These are phyloP conservation scores for Molossus molossus DNA, from an alignment of 2,797 vertebrate genomes.

Conservation along the genomic window DNA sequence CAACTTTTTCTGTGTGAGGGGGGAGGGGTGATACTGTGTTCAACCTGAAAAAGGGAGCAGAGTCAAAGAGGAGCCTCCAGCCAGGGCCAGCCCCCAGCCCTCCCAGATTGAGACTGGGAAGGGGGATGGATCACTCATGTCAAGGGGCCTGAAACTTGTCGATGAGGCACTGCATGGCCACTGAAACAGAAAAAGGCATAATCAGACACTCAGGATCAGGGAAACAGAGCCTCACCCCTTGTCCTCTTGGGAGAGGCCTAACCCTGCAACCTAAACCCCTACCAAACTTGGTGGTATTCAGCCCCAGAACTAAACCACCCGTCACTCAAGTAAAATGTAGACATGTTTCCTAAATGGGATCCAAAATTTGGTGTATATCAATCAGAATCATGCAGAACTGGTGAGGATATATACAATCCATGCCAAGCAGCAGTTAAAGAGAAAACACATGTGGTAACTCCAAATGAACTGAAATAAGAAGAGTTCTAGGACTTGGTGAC, in stretches of 20 bases:
- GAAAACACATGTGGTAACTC: not conserved
- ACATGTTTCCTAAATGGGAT: not conserved
- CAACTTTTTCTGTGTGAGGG: not conserved
- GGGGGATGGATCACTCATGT: not conserved
- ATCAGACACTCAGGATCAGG: not conserved
- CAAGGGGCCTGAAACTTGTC: not conserved
- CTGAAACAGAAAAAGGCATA: slow-evolving; percentile 17
- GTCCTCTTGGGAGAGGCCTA: not conserved
- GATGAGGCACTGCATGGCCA: not conserved
- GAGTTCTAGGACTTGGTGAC: not conserved
- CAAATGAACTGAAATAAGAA: not conserved
- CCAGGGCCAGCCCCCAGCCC: no score
- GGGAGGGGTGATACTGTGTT: not conserved
- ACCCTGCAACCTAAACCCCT: not conserved
- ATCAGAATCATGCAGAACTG: not conserved
- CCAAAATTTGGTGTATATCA: not conserved
- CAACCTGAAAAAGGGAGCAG: not conserved
- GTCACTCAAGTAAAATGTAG: not conserved
- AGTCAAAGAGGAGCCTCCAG: not conserved
- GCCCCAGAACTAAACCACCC: not conserved
- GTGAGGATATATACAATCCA: not conserved
- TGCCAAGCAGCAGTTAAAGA: not conserved
- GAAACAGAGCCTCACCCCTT: not conserved
- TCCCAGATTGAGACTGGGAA: not conserved
- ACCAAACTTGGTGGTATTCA: not conserved